Evolutionary conservation across 2,797 vertebrate genomes (phyloP).

Genomic region (Chelmon rostratus): DNA sequence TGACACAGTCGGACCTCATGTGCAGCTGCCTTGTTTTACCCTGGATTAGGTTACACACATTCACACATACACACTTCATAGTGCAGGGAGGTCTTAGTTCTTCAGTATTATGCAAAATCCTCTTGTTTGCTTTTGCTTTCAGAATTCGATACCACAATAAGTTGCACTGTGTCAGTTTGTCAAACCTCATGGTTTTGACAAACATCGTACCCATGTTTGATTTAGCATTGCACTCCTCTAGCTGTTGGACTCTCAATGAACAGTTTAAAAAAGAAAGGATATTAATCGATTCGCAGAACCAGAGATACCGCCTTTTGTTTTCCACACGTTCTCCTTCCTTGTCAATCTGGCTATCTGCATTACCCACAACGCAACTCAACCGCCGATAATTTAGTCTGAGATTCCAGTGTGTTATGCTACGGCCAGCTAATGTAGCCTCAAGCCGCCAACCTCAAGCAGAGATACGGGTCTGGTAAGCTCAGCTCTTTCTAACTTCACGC

Average conservation of each 20-base stretch:
- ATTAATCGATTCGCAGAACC: background rate
- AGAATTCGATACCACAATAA: background rate
- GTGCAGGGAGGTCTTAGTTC: background rate
- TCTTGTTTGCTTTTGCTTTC: background rate
- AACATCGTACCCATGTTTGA: background rate
- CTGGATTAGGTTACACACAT: slow-evolving; percentile 35
- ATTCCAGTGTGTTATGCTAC: background rate
- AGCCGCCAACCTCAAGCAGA: too few relatives aligned
- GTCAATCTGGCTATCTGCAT: background rate
- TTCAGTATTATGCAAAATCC: background rate
- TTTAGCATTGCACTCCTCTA: background rate
- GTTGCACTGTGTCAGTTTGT: background rate
- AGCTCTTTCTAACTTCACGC: background rate
- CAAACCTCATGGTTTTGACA: background rate
- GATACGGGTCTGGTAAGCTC: too few relatives aligned
- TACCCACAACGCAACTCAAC: background rate
- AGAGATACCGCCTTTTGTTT: background rate
- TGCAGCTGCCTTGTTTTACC: slow-evolving; percentile 40
- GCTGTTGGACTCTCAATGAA: background rate
- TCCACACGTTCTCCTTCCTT: background rate
- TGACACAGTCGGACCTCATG: slow-evolving; percentile 35
- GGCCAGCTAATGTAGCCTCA: background rate
- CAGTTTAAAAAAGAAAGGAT: background rate
- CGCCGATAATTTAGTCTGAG: background rate
- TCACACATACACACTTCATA: background rate